Evolutionary conservation across 2,888 invertebrate species (phyloP), one percentile per base, ranked within the genome.

Genomic region (Lasioglossum leucozonium): DNA sequence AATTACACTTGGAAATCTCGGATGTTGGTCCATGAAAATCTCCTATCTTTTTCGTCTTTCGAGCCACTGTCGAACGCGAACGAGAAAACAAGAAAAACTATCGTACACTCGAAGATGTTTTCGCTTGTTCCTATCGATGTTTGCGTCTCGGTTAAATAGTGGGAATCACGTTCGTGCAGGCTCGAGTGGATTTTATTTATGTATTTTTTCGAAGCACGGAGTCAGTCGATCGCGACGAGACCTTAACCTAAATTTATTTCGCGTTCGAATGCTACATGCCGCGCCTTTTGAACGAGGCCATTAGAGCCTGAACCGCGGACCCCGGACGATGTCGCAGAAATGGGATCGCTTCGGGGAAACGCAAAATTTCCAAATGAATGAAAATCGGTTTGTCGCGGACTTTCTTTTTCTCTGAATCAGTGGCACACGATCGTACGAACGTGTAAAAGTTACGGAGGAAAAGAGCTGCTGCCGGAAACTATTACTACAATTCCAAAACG

Each of bases 221-320:
- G 44, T 67, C 40, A 72, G 58, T 76, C 78, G 77, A 77, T 86
- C 79, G 76, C 30, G 37, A 73, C 55, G 82, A 89, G 89, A 85
- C 93, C 93, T 93, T 93, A 92, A 93, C 92, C 93, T 85, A 90
- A 92, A 92, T 93, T 89, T 89, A 79, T 86, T 89, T 90, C 80
- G 78, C 90, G 88, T 91, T 88, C 84, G 82, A 89, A 89, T 89
- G 74, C n/a, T 74, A 82, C 83, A 73, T 81, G 79, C 58, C 72
- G 81, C 75, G 85, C 55, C 88, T 90, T 85, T 65, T 55, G 5
- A 74, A n/a, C 82, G 58, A 30, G 65, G n/a, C n/a, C 18, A 51
- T 51, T 44, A 42, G n/a, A 73, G 69, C 16, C 62, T 40, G 16
- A 16, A 1, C 4, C 47, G 34, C 2, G 47, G 5, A 47, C 22